These are phyloP conservation scores for Coelinius sp. DNA, from an alignment of 2,888 invertebrate species.

Conservation along the genomic window DNA sequence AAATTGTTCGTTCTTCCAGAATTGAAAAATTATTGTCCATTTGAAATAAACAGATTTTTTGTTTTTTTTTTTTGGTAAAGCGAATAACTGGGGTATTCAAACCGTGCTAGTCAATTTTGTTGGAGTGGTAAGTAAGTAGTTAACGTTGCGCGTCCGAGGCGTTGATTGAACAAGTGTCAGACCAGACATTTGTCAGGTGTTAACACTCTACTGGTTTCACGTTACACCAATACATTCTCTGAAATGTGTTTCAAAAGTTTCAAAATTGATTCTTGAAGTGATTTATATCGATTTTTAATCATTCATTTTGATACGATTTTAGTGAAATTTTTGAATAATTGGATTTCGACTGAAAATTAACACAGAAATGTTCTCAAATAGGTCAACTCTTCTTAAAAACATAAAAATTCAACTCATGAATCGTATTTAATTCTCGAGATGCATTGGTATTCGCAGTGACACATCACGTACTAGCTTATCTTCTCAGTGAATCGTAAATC, in stretches of 20 bases:
- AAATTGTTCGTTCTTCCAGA: too few relatives aligned
- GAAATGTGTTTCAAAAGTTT: constrained; percentile 4
- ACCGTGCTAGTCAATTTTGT: not conserved
- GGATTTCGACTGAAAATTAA: not conserved
- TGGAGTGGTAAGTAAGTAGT: constrained; percentile 3
- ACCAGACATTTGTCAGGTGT: constrained; percentile 53
- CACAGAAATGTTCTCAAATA: not conserved
- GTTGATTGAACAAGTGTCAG: constrained; percentile 50
- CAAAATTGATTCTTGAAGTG: not conserved
- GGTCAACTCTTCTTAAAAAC: not conserved
- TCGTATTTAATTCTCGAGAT: not conserved
- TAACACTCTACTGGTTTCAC: constrained; percentile 27
- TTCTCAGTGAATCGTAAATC: constrained; percentile 54
- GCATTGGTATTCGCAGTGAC: constrained; percentile 23
- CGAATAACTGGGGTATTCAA: not conserved
- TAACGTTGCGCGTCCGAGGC: constrained; percentile 24
- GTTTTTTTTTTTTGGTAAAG: too few relatives aligned
- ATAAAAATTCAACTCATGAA: not conserved
- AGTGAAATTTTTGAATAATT: not conserved
- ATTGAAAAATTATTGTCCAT: too few relatives aligned
- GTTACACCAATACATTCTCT: constrained; percentile 8
- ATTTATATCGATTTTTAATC: not conserved
- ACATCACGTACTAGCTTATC: constrained; percentile 45
- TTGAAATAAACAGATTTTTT: not conserved
- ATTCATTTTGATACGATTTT: too few relatives aligned